phyloP scores from a whole-genome alignment of 2,888 invertebrate species.

The Agrenia bidenticulata region DNA sequence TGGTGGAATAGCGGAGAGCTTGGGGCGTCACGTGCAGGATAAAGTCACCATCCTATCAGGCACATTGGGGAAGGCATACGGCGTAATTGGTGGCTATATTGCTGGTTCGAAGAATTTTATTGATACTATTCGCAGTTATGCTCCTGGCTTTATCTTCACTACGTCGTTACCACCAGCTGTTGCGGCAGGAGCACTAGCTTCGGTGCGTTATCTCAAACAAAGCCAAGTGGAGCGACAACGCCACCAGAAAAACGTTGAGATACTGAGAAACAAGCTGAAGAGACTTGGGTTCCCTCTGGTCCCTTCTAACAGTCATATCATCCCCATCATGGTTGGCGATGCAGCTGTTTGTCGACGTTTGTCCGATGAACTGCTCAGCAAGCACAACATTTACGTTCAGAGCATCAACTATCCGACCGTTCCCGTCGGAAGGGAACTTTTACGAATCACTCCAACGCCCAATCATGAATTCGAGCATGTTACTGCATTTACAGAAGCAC shows the following conservation, averaged over 20 bases:
- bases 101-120: neutral
- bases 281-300: too few relatives aligned
- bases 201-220: too few relatives aligned
- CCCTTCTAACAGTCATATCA: too few relatives aligned
- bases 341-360: neutral
- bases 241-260: too few relatives aligned
- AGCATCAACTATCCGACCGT: neutral
- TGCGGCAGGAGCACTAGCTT: neutral
- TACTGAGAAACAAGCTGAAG: too few relatives aligned
- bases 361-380: neutral
- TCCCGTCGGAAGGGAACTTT: neutral
- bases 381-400: neutral
- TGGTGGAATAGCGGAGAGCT: neutral
- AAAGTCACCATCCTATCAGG: neutral
- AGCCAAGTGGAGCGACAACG: too few relatives aligned
- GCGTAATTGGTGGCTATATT: neutral
- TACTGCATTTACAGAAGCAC: too few relatives aligned
- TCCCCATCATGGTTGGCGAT: too few relatives aligned
- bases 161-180: neutral
- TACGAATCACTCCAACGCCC: neutral
- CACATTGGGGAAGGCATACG: neutral
- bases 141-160: neutral
- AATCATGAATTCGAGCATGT: neutral
- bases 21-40: neutral
- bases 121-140: neutral